Evolutionary conservation across 2,113 vertebrate species (phyloP), one percentile per base, ranked within the genome.

Genomic region (Ochotona princeps): DNA sequence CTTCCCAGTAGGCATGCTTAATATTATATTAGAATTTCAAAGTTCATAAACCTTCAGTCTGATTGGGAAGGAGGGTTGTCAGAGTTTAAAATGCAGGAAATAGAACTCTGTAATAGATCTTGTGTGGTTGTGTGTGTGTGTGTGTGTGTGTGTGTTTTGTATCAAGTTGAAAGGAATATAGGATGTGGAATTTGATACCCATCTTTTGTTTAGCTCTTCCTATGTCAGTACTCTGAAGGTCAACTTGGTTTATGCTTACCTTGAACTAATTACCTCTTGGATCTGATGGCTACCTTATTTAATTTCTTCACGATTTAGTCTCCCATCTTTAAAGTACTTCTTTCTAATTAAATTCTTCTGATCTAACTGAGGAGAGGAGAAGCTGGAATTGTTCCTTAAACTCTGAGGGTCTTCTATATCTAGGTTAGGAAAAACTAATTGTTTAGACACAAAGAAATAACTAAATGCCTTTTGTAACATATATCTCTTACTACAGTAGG

Each of bases 41-140:
- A 74, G 65, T 94, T 91, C n/a, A 92, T 87, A 87, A 95, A 74
- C 49, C 70, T 94, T 87, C 20, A 89, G 23, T 94, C 12, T 94
- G 60, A 93, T 80, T 70, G 60, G 60, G 60, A 89, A 81, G 87
- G 32, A 83, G 14, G 28, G 93, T 83, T 93, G 32, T 83, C 47
- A 47, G 28, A 26, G 73, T 91, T 57, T 92, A 81, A 89, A n/a
- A 66, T n/a, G 6, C 6, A 94, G 54, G 38, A 87, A 91, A 61
- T 8, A 10, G 6, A 94, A 89, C 18, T 83, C 20, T 92, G 47
- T 89, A 92, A 63, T 38, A 28, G 17, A 3, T 7, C 8, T 94
- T 91, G 21, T 86, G 47, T 89, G 82, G 51, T 93, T 92, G 38
- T 44, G 38, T 44, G 38, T 44, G 6, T 44, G 38, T 44, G 38